These are phyloP conservation scores for Andrena dorsata DNA, from an alignment of 2,888 invertebrate species.

Conservation along the genomic window DNA sequence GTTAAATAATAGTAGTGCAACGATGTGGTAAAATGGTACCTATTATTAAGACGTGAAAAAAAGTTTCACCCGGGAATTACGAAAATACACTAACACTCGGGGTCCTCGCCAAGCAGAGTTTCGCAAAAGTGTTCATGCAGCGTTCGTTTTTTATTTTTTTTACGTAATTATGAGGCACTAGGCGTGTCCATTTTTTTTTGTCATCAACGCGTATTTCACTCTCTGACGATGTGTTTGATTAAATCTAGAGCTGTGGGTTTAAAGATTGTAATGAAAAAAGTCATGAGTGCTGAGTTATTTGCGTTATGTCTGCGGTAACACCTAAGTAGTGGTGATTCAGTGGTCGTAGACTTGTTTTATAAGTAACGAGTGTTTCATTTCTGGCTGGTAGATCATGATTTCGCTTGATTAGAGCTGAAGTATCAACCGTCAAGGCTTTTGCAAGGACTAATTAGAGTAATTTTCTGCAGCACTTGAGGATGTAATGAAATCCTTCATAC, in stretches of 20 bases:
- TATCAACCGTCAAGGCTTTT: background rate
- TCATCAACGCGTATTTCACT: slow-evolving; percentile 11
- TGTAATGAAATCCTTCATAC: background rate
- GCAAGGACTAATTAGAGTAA: background rate
- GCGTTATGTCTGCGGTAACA: background rate
- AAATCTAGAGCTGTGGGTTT: slow-evolving; percentile 1
- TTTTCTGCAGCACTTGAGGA: background rate
- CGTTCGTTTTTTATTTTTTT: slow-evolving; percentile 1
- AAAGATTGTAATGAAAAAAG: background rate
- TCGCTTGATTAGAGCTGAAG: slow-evolving; percentile 2
- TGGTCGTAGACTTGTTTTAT: slow-evolving; percentile 10
- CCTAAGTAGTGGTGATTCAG: slow-evolving; percentile 1
- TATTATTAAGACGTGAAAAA: background rate
- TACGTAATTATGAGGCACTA: slow-evolving; percentile 3
- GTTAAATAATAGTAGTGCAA: background rate
- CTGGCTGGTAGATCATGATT: background rate
- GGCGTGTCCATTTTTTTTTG: background rate
- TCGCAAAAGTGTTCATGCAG: slow-evolving; percentile 2
- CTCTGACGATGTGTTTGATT: slow-evolving; percentile 6
- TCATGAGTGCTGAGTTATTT: background rate
- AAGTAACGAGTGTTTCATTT: background rate
- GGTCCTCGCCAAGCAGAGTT: background rate
- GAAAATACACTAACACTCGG: background rate
- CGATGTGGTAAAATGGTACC: background rate
- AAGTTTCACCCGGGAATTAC: background rate